These are phyloP conservation scores for Anagrus nilaparvatae DNA, from an alignment of 1,140 invertebrate species.

Conservation along the genomic window DNA sequence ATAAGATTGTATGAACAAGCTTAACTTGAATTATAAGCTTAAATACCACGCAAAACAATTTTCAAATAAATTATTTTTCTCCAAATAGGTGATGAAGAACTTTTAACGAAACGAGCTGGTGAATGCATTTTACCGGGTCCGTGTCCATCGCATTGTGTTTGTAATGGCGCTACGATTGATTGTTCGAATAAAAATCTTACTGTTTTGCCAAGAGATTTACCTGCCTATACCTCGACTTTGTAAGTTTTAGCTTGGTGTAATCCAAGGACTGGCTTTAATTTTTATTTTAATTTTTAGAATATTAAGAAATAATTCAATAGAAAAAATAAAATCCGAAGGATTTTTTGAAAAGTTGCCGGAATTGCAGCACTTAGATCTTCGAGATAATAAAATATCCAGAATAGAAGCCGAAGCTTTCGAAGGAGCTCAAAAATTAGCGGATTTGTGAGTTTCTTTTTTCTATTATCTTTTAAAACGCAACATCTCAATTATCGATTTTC, in stretches of 20 bases:
- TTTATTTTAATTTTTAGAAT: constrained; percentile 45
- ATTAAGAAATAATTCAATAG: constrained; percentile 83
- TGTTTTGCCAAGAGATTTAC: constrained; percentile 81
- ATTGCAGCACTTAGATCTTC: constrained; percentile 80
- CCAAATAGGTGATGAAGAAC: constrained; percentile 71
- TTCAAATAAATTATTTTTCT: constrained; percentile 15
- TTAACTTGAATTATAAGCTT: too few relatives aligned
- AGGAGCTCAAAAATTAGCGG: constrained; percentile 73
- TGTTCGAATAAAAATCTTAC: constrained; percentile 75
- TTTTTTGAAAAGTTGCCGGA: constrained; percentile 79
- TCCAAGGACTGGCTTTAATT: neutral
- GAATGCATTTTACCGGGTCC: constrained; percentile 59
- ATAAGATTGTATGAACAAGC: too few relatives aligned
- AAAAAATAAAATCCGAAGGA: constrained; percentile 74
- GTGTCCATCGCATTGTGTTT: constrained; percentile 75
- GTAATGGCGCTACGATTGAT: constrained; percentile 80
- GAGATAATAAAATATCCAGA: constrained; percentile 75
- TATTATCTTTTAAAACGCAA: too few relatives aligned
- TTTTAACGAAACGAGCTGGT: constrained; percentile 59
- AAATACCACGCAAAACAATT: constrained; percentile 13
- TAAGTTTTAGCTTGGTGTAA: constrained; percentile 63
- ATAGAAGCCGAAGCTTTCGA: constrained; percentile 90
- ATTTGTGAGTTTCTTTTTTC: constrained; percentile 59
- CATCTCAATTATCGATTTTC: constrained; percentile 4
- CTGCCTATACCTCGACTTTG: constrained; percentile 85